phyloP scores from a whole-genome alignment of 2,113 vertebrate genomes.

The Dermatemys mawii region DNA sequence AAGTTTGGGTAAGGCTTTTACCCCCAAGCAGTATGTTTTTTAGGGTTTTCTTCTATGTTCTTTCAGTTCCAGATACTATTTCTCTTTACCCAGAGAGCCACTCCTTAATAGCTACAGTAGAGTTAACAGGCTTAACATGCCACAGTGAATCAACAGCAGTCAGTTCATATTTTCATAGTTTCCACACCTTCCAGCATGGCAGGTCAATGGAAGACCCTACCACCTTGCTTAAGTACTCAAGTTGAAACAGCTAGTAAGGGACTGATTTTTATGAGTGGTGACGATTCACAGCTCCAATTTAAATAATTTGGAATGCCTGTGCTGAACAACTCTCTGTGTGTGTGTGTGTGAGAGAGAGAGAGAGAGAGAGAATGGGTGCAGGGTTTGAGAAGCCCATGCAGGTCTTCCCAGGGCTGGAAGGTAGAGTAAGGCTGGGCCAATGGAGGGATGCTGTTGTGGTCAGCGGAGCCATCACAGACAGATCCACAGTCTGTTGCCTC shows the following conservation, averaged over 20 bases:
- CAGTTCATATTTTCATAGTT: not conserved
- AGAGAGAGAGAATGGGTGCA: no score
- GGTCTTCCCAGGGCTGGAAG: not conserved
- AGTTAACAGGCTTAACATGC: not conserved
- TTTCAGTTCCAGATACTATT: not conserved
- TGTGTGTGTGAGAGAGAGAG: no score
- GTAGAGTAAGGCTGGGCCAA: not conserved
- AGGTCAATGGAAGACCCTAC: not conserved
- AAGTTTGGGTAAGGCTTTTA: not conserved
- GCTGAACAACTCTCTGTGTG: not conserved
- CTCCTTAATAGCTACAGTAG: not conserved
- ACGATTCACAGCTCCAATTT: not conserved
- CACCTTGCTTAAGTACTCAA: not conserved
- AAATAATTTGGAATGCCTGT: not conserved
- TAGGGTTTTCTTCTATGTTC: not conserved
- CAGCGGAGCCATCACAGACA: not conserved
- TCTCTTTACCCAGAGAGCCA: not conserved
- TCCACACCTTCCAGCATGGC: not conserved
- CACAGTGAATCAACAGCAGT: not conserved
- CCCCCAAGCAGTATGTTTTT: not conserved
- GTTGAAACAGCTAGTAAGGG: not conserved
- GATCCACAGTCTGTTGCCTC: not conserved
- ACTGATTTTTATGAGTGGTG: rapidly evolving
- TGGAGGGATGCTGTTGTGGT: not conserved
- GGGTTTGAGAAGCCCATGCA: not conserved